A percentile compares a stretch with the other conserved stretches of the same genome.
These are phyloP conservation scores for Microvelia longipes DNA, from an alignment of 1,140 invertebrate genomes.

Conservation along the genomic window DNA sequence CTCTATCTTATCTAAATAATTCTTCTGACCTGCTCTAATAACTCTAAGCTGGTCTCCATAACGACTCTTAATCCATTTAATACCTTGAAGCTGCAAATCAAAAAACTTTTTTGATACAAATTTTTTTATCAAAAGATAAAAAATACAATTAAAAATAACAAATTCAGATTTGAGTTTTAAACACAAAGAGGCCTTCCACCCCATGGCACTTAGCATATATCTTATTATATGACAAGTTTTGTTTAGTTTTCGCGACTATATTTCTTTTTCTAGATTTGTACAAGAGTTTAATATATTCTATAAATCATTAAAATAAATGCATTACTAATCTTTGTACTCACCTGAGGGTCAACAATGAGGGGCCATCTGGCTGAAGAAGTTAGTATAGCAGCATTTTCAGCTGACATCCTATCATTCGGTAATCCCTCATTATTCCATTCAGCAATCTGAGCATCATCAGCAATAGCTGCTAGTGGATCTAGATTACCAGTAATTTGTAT, in stretches of 20 bases:
- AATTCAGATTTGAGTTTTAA: too few species aligned
- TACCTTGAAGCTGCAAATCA: constrained; percentile 52
- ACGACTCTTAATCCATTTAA: constrained; percentile 87
- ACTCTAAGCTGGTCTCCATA: constrained; percentile 55
- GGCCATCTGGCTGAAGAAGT: constrained; percentile 82
- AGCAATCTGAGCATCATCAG: constrained; percentile 81
- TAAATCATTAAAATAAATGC: too few species aligned
- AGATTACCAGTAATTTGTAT: constrained; percentile 63
- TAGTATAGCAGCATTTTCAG: constrained; percentile 86
- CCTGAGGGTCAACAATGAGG: constrained; percentile 84
- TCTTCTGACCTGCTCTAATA: constrained; percentile 59
- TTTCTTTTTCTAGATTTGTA: too few species aligned
- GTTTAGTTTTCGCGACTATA: too few species aligned
- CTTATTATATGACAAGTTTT: too few species aligned
- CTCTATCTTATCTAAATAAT: constrained; percentile 75
- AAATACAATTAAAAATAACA: too few species aligned
- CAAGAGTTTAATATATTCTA: too few species aligned
- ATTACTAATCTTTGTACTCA: too few species aligned
- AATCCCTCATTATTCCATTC: constrained; percentile 89
- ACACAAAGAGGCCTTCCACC: too few species aligned
- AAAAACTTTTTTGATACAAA: too few species aligned
- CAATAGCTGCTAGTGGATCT: constrained; percentile 67
- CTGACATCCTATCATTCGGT: constrained; percentile 81
- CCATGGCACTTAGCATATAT: too few species aligned
- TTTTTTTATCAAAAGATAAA: too few species aligned